Base-by-base conservation (phyloP, 1,140 invertebrate genomes). In the Meloidogyne chitwoodi region DNA sequence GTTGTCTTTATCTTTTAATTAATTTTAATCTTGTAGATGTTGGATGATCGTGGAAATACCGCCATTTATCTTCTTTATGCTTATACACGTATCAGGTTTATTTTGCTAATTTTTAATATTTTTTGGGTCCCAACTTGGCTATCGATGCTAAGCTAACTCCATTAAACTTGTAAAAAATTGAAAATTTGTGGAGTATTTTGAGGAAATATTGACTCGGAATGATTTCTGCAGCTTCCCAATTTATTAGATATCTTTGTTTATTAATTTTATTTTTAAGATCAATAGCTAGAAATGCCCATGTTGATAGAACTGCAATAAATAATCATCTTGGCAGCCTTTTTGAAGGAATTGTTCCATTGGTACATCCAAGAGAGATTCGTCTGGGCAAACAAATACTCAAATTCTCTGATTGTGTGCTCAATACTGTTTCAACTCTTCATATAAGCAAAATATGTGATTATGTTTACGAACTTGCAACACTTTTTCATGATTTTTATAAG, bases 31-130 rank as follows among this genome's bases (percentile, higher is more conserved):
- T 10, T 38, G 4, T 84, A 93, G 91, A 99, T 99, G 97, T 89
- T 99, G 41, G 95, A 99, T 84, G 96, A 99, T 87, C 93, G 93
- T 88, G 97, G 97, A 1, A 99, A 99, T 85, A 99, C 97, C 6
- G 97, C 97, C 1, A 95, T 97, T 0, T 99, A 99, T 88, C 89
- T 99, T 3, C 88, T 99, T 5, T 99, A 99, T 88, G 94, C 94
- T 16, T 92, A 94, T 73, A 97, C 95, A 4, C 90, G 97, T 69
- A 99, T 99, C 80, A 90, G 92, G 77, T 95, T 93, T 68, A 22
- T 26, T 68, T 75, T 41, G 1, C 14, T 70, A 22, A n/a, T 63
- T 19, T 26, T 31, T 0, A 34, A 19, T 14, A 16, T 38, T 38
- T 38, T 38, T 8, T 3, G 34, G 8, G 4, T 8, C 34, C 29